A percentile compares a stretch with the other conserved stretches of the same genome.
Evolutionary conservation across 2,113 vertebrate species (phyloP).

Genomic region (Australoheros scitulus): DNA sequence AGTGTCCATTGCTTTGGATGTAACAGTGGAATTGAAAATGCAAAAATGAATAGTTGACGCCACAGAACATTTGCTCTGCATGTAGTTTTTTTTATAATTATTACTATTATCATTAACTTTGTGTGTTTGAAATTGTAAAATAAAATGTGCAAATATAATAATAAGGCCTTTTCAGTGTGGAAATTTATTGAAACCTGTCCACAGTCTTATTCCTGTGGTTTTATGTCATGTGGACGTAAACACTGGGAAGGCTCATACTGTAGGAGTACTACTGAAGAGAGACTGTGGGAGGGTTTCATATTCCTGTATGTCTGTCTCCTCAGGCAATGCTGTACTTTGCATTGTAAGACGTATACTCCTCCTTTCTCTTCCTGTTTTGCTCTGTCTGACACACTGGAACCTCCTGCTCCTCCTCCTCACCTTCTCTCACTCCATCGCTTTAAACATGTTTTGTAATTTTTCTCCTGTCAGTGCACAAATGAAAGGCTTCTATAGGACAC

Average conservation of each 20-base stretch:
- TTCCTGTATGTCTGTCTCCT: slow-evolving; percentile 45
- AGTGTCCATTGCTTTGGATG: neutral
- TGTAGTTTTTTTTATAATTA: fast-evolving
- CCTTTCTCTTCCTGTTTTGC: slow-evolving; percentile 13
- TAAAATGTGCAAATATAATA: neutral
- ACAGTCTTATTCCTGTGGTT: neutral
- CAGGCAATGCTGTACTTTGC: slow-evolving; percentile 36
- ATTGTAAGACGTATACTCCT: slow-evolving; percentile 21
- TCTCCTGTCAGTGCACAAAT: neutral
- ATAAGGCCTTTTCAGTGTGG: neutral
- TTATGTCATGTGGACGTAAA: neutral
- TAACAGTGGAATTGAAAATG: neutral
- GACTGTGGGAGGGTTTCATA: slow-evolving; percentile 15
- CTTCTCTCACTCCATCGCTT: neutral
- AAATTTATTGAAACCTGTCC: neutral
- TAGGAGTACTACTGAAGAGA: neutral
- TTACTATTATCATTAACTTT: neutral
- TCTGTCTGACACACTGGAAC: slow-evolving; percentile 33
- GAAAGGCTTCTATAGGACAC: slow-evolving; percentile 28
- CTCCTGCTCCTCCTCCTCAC: slow-evolving; percentile 45
- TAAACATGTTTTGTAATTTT: slow-evolving; percentile 21
- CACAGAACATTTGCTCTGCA: neutral
- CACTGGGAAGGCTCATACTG: neutral
- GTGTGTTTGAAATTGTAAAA: neutral
- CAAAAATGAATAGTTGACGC: neutral